Base-by-base conservation (phyloP, 2,888 invertebrate genomes). In the Amblyjoppa fuscipennis region DNA sequence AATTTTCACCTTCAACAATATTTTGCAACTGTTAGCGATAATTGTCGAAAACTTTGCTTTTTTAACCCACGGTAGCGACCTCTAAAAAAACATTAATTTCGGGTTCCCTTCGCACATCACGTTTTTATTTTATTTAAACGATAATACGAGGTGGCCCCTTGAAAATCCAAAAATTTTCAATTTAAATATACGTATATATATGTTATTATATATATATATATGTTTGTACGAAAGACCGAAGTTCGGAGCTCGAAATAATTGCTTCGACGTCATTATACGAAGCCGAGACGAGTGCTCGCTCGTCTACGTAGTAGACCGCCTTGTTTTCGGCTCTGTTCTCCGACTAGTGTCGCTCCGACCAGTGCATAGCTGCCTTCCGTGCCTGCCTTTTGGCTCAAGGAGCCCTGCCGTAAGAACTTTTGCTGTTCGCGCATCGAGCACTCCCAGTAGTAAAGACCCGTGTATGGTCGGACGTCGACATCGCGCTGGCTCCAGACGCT, bases 231-330 rank as follows among this genome's bases (percentile, higher is more conserved):
- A 49, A 70, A 13, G 34, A 75, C 49, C 49, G n/a, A 75, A 75
- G 70, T 81, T 75, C 61, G 49, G 68, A 49, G 9, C 13, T 13
- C 16, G 64, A 81, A 73, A 81, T 81, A 77, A 84, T 73, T 81
- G 80, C 73, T 81, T 70, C 80, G 51, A 66, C 68, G 41, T 76
- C 64, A 68, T 80, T 80, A 75, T 51, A 51, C 59, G 20, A 79
- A 20, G 70, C 70, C n/a, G 70, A 79, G 74, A n/a, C 49, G 11
- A 34, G 61, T 51, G 31, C 68, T 38, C 51, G 34, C 31, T 38
- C 51, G 71, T 11, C 56, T 45, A 7, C 25, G 51, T 41, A 9
- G 3, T 59, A 69, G 38, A 73, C 51, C 38, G 9, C 45, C 13
- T 13, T 11, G n/a, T 16, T 68, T 25, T 20, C 41, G 34, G 53